Evolutionary conservation across 2,888 invertebrate genomes (phyloP).

Genomic region (Campoplex nolae): DNA sequence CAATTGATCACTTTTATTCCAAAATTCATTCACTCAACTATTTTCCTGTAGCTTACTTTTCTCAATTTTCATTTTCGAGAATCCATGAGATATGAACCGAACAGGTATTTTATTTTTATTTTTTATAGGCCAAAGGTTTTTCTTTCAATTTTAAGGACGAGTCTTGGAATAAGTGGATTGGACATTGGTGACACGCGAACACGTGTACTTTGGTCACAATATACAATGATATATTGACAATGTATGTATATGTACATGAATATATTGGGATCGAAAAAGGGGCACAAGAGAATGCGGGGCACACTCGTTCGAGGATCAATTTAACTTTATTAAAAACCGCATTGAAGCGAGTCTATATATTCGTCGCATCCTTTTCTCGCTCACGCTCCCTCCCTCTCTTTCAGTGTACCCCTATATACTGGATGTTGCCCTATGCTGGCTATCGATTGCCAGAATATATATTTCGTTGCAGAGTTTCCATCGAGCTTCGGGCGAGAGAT

Average conservation of each 20-base stretch:
- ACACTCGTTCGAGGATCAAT: slow-evolving; percentile 69
- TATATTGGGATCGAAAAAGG: slow-evolving; percentile 35
- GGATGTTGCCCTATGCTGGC: slow-evolving; percentile 63
- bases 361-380: slow-evolving; percentile 35
- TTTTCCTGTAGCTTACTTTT: too few species aligned
- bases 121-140: slow-evolving; percentile 36
- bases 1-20: too few species aligned
- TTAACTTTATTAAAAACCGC: slow-evolving; percentile 72
- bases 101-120: not conserved
- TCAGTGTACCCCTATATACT: slow-evolving; percentile 31
- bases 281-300: slow-evolving; percentile 55
- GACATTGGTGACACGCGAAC: slow-evolving; percentile 53
- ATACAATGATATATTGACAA: slow-evolving; percentile 42
- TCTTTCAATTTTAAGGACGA: slow-evolving; percentile 44
- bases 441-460: slow-evolving; percentile 69
- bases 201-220: slow-evolving; percentile 45
- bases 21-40: too few species aligned
- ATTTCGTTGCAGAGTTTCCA: slow-evolving; percentile 71
- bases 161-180: slow-evolving; percentile 60
- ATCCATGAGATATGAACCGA: not conserved
- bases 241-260: slow-evolving; percentile 20
- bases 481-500: slow-evolving; percentile 61
- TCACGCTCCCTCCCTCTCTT: slow-evolving; percentile 25
- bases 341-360: slow-evolving; percentile 61
- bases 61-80: not conserved